Base-by-base conservation (phyloP, 1,140 invertebrate genomes). In the Drosophila quadrilineata region DNA sequence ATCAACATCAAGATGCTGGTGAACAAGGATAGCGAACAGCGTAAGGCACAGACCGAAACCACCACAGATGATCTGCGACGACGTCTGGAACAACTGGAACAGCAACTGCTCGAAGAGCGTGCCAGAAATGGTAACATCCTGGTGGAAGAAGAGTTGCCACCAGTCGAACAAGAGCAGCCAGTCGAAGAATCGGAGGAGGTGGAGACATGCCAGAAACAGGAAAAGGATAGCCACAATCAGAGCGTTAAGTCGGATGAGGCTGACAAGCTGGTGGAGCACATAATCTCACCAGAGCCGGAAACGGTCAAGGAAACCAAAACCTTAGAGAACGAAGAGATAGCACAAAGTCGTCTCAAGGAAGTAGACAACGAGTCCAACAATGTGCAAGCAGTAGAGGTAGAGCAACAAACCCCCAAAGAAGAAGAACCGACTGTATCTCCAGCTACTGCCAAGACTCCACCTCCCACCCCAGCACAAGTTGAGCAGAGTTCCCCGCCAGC, bases 1-100 rank as follows among this genome's bases (percentile, higher is more conserved):
- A 88, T 88, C 14, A 88, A 88, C 46, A 88, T 88, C 6, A 87
- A 88, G 60, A 88, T 88, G 87, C 24, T 76, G 22, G 41, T 88
- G 9, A 88, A 87, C 45, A 87, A 88, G 33, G 87, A 88, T 3
- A 46, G 19, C 5, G 67, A 72, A n/a, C n/a, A n/a, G 6, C 49
- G 40, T 8, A 67, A 49, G 17, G 71, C 71, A 36, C 31, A 58
- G 3, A 8, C 35, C 21, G 71, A 71, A 1, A 14, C 72, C 3
- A 67, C 57, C 2, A 76, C 82, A 3, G 87, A 87, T 0, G 87
- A 88, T 24, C 49, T 88, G 1, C 65, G 50, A 0, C 60, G 64
- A 2, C 72, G 87, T 0, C 38, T 88, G 2, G 72, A 87, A 35
- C 53, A 53, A 14, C 40, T 88, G 17, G 87, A 88, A 28, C 64